Percentiles rank a stretch among this genome's conserved stretches.
Evolutionary conservation across 2,113 vertebrate genomes (phyloP).

Genomic region (Diglossa brunneiventris): DNA sequence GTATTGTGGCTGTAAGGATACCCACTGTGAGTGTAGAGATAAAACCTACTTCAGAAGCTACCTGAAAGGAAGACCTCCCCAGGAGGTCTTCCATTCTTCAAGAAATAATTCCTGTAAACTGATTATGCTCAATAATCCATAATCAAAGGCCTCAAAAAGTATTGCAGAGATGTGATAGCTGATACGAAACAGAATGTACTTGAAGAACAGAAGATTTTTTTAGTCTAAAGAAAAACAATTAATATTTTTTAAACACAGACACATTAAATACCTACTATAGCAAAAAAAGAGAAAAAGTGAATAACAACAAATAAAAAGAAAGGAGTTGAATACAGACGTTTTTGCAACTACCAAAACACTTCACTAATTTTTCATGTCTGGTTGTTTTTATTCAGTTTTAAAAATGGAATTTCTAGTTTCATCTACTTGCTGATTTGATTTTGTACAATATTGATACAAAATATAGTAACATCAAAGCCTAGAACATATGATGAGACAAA

Average conservation of each 20-base stretch:
- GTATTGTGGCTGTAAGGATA: not conserved
- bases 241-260: not conserved
- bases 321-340: not conserved
- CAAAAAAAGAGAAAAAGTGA: not conserved
- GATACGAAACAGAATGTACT: not conserved
- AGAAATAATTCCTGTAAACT: not conserved
- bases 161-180: not conserved
- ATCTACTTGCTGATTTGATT: not conserved
- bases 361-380: not conserved
- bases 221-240: not conserved
- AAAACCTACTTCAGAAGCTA: not conserved
- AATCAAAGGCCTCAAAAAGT: not conserved
- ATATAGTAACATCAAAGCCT: not conserved
- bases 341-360: not conserved
- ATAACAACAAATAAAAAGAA: not conserved
- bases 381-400: not conserved
- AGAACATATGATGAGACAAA: not conserved
- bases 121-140: not conserved
- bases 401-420: not conserved
- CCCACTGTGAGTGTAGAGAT: not conserved
- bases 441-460: not conserved
- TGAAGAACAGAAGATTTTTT: not conserved
- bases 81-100: not conserved
- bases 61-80: not conserved
- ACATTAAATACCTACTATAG: not conserved